These are phyloP conservation scores for Pomatostomus ruficeps DNA, from an alignment of 2,113 vertebrate species.

Conservation along the genomic window DNA sequence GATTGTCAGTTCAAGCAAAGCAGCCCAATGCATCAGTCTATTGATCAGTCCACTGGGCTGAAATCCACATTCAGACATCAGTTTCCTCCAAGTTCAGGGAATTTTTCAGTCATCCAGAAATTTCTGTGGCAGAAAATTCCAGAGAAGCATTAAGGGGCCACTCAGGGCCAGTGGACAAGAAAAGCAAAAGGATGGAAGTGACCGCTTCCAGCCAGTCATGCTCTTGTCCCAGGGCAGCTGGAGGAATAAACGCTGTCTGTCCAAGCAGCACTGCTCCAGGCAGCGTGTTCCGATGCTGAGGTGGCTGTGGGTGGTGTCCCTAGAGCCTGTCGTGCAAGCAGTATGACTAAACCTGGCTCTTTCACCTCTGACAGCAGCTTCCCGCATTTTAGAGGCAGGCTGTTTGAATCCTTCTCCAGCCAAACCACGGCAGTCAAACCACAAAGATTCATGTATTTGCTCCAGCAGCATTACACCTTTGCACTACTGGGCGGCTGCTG, in stretches of 20 bases:
- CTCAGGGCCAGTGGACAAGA: background rate
- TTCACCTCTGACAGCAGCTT: background rate
- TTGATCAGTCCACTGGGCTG: conserved; percentile 1
- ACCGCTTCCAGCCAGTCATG: background rate
- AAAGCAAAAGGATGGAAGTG: background rate
- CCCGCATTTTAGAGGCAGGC: rapidly evolving
- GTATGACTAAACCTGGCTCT: background rate
- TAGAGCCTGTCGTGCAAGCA: rapidly evolving
- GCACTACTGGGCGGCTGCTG: rapidly evolving
- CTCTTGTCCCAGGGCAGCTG: background rate
- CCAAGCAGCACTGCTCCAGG: background rate
- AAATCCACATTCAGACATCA: background rate
- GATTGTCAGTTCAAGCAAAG: conserved; percentile 31
- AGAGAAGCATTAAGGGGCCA: background rate
- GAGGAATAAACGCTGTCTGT: background rate
- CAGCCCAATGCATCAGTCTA: background rate
- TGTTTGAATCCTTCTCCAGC: background rate
- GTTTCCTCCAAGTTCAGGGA: background rate
- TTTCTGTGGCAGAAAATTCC: background rate
- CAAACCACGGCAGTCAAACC: background rate
- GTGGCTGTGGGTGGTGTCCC: background rate
- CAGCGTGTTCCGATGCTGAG: background rate
- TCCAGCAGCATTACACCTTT: background rate
- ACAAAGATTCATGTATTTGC: background rate
- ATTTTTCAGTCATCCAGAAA: background rate